Percentiles rank a stretch among this genome's conserved stretches.
Conservation (phyloP, 2,113 vertebrate genomes). For the Phodopus roborovskii region DNA sequence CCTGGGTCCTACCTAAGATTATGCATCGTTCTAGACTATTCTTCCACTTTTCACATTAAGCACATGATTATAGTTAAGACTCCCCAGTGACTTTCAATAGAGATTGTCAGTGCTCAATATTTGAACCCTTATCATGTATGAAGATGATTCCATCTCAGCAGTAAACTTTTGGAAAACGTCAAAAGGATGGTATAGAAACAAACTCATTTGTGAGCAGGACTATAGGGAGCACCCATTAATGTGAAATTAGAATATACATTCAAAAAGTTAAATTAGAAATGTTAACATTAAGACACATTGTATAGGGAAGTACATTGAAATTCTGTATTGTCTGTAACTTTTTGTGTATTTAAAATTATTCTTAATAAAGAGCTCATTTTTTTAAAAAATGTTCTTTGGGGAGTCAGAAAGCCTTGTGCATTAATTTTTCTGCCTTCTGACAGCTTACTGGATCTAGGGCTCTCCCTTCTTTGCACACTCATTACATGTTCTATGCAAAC, state of each 20-base stretch:
- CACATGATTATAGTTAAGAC: background rate
- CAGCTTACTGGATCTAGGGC: background rate
- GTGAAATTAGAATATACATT: background rate
- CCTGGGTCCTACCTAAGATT: background rate
- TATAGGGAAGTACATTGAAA: background rate
- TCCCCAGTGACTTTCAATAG: background rate
- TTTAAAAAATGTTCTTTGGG: background rate
- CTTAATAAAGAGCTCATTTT: conserved; percentile 20
- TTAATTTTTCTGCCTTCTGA: conserved; percentile 32
- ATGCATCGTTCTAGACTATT: conserved; percentile 25
- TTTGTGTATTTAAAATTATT: conserved; percentile 49
- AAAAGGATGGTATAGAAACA: conserved; percentile 25
- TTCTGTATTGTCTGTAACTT: background rate
- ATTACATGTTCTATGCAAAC: background rate
- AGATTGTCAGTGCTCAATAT: conserved; percentile 12
- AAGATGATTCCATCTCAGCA: conserved; percentile 20
- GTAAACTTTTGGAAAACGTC: conserved; percentile 48
- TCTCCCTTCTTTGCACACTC: background rate
- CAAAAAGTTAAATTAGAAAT: background rate
- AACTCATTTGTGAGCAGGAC: background rate
- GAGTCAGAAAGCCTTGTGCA: background rate
- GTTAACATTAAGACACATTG: conserved; percentile 9
- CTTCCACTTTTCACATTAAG: conserved; percentile 14
- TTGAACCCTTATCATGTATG: conserved; percentile 25
- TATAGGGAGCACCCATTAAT: background rate